Base-by-base conservation (phyloP, 1,140 invertebrate species). In the Nomia melanderi region DNA sequence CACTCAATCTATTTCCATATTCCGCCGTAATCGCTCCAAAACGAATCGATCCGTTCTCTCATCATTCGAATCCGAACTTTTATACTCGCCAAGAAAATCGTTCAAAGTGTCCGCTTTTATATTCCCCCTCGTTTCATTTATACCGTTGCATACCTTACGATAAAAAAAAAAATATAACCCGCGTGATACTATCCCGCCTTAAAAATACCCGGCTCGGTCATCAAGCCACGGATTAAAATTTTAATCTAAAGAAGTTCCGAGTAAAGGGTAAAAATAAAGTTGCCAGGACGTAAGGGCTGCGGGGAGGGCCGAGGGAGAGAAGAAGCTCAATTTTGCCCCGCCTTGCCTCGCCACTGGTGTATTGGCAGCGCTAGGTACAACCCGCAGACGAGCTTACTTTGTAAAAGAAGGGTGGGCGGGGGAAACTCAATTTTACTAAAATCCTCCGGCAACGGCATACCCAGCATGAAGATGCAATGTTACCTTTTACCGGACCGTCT, bases 401-500 rank as follows among this genome's bases (percentile, higher is more conserved):
- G 56, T 33, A 41, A 59, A 63, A 4, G 41, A 39, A 63, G 44
- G 9, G 9, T 41, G 39, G 66, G 67, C 41, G 65, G 80, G 64
- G 79, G 77, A 87, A n/a, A 87, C 81, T 89, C 85, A 90, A 90
- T 90, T 89, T 87, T 84, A 79, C 81, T 88, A 89, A 89, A 88
- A 89, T 88, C 85, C 79, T 69, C 64, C 65, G 39, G 54, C 50
- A 57, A 44, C 25, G 14, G 54, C 44, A 20, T 25, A 44, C 50
- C 12, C 29, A 27, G 33, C 57, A 29, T 33, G 62, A 20, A 12
- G 36, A 50, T 47, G 33, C n/a, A 33, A 33, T 11, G 77, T 66
- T 67, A 67, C 63, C 17, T 69, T 67, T 17, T 20, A 36, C 27
- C 25, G 56, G 50, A 50, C 47, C 5, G 20, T 77, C 14, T 53